These are phyloP conservation scores for Aelia acuminata DNA, from an alignment of 2,888 invertebrate species.

Conservation along the genomic window DNA sequence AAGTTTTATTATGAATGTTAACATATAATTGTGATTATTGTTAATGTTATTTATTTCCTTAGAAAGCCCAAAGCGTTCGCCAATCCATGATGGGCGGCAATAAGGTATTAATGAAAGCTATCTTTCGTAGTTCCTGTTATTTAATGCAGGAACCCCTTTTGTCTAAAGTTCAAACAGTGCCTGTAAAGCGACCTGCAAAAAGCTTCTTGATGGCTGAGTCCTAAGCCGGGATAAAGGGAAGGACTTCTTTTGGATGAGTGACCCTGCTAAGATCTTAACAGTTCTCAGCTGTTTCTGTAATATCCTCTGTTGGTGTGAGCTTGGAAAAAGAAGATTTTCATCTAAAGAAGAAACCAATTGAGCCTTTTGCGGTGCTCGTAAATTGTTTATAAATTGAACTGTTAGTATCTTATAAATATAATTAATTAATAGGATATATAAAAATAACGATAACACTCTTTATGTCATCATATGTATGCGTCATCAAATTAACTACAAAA, in stretches of 20 bases:
- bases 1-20: no score
- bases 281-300: conserved; percentile 17
- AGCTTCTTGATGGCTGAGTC: conserved; percentile 12
- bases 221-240: conserved; percentile 20
- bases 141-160: not conserved
- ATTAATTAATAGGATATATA: not conserved
- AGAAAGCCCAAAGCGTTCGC: not conserved
- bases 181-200: not conserved
- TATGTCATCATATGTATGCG: no score
- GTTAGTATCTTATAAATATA: not conserved
- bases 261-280: not conserved
- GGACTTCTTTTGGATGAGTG: not conserved
- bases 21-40: not conserved
- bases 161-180: not conserved
- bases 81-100: not conserved
- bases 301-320: not conserved
- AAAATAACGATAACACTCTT: no score
- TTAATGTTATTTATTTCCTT: not conserved
- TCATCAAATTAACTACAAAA: no score
- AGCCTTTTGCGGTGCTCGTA: not conserved
- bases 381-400: not conserved
- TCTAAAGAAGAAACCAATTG: not conserved
- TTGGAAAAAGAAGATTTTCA: not conserved
- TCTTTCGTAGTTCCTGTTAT: not conserved
- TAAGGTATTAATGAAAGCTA: not conserved